Base-by-base conservation (phyloP, 2,113 vertebrate species). In the Odontophorus gujanensis region DNA sequence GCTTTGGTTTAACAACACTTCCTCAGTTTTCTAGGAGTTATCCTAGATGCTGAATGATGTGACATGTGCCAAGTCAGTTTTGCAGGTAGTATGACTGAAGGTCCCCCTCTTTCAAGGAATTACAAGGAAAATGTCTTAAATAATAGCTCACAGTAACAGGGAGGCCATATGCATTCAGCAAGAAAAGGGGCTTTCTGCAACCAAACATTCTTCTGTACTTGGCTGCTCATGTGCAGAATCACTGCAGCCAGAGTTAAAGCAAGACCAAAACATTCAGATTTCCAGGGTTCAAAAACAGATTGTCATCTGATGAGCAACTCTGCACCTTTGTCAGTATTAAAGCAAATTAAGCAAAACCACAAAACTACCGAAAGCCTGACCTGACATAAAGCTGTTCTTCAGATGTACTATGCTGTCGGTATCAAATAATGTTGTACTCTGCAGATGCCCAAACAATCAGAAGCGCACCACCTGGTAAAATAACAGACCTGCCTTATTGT, bases 341-440 rank as follows among this genome's bases (percentile, higher is more conserved):
- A 63, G 34, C 43, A 77, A 77, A 59, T 4, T 26, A 77, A 78
- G n/a, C 21, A 47, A 67, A 93, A 51, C 16, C 36, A 76, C 19
- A 65, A n/a, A 9, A 59, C 7, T 14, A 65, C 42, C 57, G 40
- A 47, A 36, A 75, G 3, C 28, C 8, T n/a, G 21, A 28, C 50
- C 55, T 36, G 47, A 55, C 20, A 71, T 45, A 58, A 84, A 38
- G 20, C 32, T 53, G 5, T 38, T 72, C 48, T 77, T 73, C 9
- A 71, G 40, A 15, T 21, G 40, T 9, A 21, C 13, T 11, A 4
- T 28, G 15, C 21, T 68, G 40, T 42, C 48, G 6, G 1, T 85
- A 72, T 11, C 40, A 69, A 13, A 20, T 1, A 25, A n/a, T 6
- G 14, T 13, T 86, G n/a, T 0, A 4, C 13, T n/a, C 3, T 12